These are phyloP conservation scores for Chymomyza costata DNA, from an alignment of 1,140 invertebrate genomes.

Conservation along the genomic window DNA sequence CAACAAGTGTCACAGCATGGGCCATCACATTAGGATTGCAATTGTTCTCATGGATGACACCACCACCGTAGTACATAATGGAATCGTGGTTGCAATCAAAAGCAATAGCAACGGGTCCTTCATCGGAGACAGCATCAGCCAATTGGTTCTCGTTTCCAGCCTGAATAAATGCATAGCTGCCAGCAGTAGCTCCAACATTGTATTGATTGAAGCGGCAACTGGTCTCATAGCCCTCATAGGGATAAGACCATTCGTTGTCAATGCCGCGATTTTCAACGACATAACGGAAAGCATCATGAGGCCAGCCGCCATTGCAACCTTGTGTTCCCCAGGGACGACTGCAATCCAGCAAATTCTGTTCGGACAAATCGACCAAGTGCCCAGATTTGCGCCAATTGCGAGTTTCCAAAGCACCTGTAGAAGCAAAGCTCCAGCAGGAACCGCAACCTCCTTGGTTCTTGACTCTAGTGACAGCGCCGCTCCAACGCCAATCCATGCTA, in stretches of 20 bases:
- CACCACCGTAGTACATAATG: no score
- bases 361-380: conserved; percentile 74
- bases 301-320: conserved; percentile 89
- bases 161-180: conserved; percentile 77
- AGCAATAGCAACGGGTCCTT: conserved; percentile 81
- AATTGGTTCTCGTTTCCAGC: conserved; percentile 81
- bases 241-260: conserved; percentile 84
- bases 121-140: conserved; percentile 81
- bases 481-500: conserved; percentile 16
- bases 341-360: conserved; percentile 60
- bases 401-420: conserved; percentile 5
- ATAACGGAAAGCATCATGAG: conserved; percentile 84
- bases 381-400: conserved; percentile 79
- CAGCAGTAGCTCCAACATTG: conserved; percentile 14
- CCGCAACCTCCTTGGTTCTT: neutral
- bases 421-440: conserved; percentile 2
- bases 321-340: conserved; percentile 87
- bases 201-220: conserved; percentile 58
- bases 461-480: conserved; percentile 91
- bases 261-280: conserved; percentile 84
- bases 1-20: no score
- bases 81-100: no score
- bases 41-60: no score
- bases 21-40: no score
- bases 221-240: conserved; percentile 81